phyloP scores from a whole-genome alignment of 1,140 invertebrate genomes.

The Notospermus geniculatus region DNA sequence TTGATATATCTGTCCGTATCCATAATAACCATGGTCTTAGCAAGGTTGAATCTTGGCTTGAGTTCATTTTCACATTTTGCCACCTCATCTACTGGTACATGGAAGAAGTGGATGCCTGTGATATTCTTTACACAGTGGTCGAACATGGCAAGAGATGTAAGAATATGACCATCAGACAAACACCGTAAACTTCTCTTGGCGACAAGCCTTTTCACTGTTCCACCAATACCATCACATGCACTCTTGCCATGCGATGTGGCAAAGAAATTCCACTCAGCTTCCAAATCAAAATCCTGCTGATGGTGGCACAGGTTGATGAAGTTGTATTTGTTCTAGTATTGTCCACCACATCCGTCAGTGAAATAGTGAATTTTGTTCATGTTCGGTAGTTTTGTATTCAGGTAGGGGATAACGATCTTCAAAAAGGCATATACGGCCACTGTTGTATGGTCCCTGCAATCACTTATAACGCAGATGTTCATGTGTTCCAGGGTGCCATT shows the following conservation, averaged over 20 bases:
- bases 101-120: too few species aligned
- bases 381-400: constrained; percentile 11
- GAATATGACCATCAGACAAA: neutral
- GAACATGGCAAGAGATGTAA: neutral
- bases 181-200: constrained; percentile 9
- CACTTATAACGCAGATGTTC: too few species aligned
- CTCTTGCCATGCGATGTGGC: constrained; percentile 31
- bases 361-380: constrained; percentile 40
- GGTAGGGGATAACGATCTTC: too few species aligned
- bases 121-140: too few species aligned
- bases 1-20: too few species aligned
- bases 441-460: too few species aligned
- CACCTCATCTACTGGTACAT: too few species aligned
- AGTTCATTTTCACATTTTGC: too few species aligned
- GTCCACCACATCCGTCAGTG: constrained; percentile 36
- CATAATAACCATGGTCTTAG: too few species aligned
- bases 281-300: constrained; percentile 35
- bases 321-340: constrained; percentile 50
- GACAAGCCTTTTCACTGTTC: constrained; percentile 12
- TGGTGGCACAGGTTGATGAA: constrained; percentile 39
- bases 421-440: too few species aligned
- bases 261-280: constrained; percentile 40
- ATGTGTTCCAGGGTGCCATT: too few species aligned
- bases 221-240: constrained; percentile 30
- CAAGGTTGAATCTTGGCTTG: too few species aligned